These are phyloP conservation scores for Drosophila prosaltans DNA, from an alignment of 1,140 invertebrate species.

Conservation along the genomic window DNA sequence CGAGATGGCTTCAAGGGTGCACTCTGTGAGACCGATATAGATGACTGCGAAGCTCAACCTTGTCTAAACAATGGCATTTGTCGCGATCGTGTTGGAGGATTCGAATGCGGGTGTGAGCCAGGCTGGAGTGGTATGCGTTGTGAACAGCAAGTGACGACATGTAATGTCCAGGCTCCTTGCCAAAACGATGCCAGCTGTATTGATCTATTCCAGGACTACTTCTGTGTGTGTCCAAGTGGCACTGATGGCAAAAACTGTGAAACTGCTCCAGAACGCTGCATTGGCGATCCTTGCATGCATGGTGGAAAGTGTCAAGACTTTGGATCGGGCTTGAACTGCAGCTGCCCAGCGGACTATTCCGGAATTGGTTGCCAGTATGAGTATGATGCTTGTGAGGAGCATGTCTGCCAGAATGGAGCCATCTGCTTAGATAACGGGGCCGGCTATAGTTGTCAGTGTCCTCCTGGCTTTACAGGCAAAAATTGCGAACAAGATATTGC, in stretches of 20 bases:
- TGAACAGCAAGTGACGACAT: conserved; percentile 94
- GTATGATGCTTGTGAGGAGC: conserved; percentile 94
- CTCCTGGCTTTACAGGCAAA: conserved; percentile 91
- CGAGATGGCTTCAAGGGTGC: conserved; percentile 94
- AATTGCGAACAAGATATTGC: conserved; percentile 96
- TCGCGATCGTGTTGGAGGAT: conserved; percentile 92
- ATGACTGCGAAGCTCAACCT: conserved; percentile 94
- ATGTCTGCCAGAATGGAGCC: conserved; percentile 95
- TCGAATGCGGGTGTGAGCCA: conserved; percentile 91
- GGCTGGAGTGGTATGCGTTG: conserved; percentile 96
- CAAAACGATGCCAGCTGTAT: conserved; percentile 97
- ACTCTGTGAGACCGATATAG: conserved; percentile 91
- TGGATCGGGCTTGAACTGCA: conserved; percentile 96
- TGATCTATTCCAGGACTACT: conserved; percentile 96
- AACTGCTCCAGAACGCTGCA: conserved; percentile 96
- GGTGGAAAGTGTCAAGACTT: conserved; percentile 97
- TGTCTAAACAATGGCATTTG: conserved; percentile 96
- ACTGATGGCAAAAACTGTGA: conserved; percentile 97
- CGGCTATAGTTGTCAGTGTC: conserved; percentile 93
- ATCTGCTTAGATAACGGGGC: conserved; percentile 93
- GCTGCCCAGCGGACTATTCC: conserved; percentile 92
- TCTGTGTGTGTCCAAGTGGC: conserved; percentile 97
- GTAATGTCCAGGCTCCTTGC: conserved; percentile 91
- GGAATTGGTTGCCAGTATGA: conserved; percentile 97
- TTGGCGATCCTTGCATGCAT: conserved; percentile 98